Conservation (phyloP, 2,113 vertebrate species). For the Cephalopterus ornatus region DNA sequence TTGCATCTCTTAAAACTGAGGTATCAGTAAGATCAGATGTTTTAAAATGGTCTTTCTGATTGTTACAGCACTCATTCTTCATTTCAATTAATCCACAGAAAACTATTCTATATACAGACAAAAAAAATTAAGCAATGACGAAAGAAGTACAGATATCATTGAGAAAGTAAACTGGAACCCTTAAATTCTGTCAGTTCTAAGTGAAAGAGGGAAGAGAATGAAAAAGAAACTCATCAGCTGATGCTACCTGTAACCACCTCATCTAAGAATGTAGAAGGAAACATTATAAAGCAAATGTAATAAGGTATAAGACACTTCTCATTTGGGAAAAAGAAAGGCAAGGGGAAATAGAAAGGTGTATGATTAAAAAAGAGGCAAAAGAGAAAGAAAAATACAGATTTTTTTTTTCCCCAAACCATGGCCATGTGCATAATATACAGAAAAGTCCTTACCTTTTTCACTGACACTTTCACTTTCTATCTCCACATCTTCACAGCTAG, state of each 20-base stretch:
- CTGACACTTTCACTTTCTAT: constrained; percentile 95
- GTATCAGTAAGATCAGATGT: background rate
- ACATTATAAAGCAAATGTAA: constrained; percentile 25
- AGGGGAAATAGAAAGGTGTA: background rate
- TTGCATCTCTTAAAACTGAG: background rate
- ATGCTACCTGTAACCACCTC: background rate
- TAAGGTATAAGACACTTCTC: background rate
- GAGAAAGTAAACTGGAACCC: background rate
- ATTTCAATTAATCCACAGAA: background rate
- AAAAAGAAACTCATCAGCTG: background rate
- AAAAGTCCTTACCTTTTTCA: constrained; percentile 90
- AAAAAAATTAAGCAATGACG: background rate
- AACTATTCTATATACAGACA: background rate
- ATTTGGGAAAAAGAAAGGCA: background rate
- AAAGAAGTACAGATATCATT: background rate
- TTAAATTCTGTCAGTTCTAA: background rate
- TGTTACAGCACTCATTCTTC: background rate
- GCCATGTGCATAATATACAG: constrained; percentile 51
- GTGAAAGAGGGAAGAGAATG: background rate
- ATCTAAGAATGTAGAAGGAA: constrained; percentile 8
- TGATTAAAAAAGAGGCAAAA: background rate
- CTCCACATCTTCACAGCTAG: constrained; percentile 98
- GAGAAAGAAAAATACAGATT: constrained; percentile 23
- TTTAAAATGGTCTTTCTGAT: background rate
- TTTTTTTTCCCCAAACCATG: constrained; percentile 39